Evolutionary conservation across 2,113 vertebrate species (phyloP), one percentile per base, ranked within the genome.

Genomic region (Morone chrysops): DNA sequence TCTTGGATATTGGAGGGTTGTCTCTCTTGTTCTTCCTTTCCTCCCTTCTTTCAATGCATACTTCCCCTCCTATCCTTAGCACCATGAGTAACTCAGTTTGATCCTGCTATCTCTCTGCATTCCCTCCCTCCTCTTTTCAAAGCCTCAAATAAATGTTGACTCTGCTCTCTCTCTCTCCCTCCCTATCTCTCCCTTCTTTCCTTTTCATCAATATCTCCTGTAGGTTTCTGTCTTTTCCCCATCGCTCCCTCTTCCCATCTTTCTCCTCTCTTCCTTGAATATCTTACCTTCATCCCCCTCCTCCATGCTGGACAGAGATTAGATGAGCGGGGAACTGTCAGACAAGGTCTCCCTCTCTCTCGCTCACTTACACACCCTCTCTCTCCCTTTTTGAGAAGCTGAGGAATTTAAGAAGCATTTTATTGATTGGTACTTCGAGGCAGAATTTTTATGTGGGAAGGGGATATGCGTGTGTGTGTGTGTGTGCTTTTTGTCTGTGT

Each of bases 391-490:
- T 57, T 8, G 68, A 78, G 54, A 81, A 79, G 65, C 83, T 41
- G 80, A 89, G 79, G 73, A 87, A 86, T 90, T 78, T 82, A 86
- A 85, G 85, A 86, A 84, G 87, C 54, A 36, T 50, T 90, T 81
- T 86, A 90, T 93, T 75, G 88, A 93, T 93, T 61, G 69, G 65
- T 67, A 45, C 88, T 86, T 54, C 12, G 31, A 80, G 75, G 87
- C 75, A 71, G 25, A 3, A 31, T 85, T 84, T 61, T 53, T 31
- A 48, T 81, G 76, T 65, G 31, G 17, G 60, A 54, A 50, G n/a
- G 18, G 41, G 17, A 45, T 48, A 10, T 61, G 43, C 41, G 62
- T 74, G 12, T 79, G 59, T 78, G 38, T 75, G 59, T 63, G 47
- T 63, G 47, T 45, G 60, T 20, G 25, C 25, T 25, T 16, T 16